Conservation (phyloP, 2,113 vertebrate genomes). For the Scytalopus superciliaris region DNA sequence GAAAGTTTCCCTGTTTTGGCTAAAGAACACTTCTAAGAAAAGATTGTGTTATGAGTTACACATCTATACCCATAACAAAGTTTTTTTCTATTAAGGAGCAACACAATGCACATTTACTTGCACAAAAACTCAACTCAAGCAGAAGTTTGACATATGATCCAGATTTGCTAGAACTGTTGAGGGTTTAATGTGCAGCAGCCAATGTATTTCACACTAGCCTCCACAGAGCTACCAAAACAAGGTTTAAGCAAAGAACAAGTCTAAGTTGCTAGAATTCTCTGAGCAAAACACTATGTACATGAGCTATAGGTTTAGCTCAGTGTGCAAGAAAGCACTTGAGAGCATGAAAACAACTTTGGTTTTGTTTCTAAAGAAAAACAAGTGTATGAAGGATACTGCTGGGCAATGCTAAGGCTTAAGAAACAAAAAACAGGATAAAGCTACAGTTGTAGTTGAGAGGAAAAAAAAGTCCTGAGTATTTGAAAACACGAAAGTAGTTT, state of each 20-base stretch:
- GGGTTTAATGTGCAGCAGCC: not conserved
- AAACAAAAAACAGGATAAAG: constrained; percentile 21
- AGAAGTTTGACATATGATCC: not conserved
- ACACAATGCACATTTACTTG: not conserved
- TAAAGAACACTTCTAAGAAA: not conserved
- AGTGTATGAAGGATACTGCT: not conserved
- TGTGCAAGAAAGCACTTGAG: not conserved
- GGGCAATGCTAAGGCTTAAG: not conserved
- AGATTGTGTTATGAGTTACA: not conserved
- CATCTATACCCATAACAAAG: not conserved
- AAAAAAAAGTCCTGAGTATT: constrained; percentile 28
- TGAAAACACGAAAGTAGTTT: not conserved
- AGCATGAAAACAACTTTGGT: constrained; percentile 39
- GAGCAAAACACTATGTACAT: not conserved
- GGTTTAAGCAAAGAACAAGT: not conserved
- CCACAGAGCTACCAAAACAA: not conserved
- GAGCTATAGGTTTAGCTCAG: not conserved
- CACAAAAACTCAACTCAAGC: not conserved
- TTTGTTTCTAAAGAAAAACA: constrained; percentile 20
- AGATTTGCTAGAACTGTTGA: not conserved
- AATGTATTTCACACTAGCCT: not conserved
- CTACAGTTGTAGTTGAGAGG: not conserved
- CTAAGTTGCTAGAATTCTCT: not conserved
- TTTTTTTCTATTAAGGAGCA: not conserved
- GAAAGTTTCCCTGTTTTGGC: not conserved